Conservation (phyloP, 2,797 vertebrate genomes). For the Botia kubotai region DNA sequence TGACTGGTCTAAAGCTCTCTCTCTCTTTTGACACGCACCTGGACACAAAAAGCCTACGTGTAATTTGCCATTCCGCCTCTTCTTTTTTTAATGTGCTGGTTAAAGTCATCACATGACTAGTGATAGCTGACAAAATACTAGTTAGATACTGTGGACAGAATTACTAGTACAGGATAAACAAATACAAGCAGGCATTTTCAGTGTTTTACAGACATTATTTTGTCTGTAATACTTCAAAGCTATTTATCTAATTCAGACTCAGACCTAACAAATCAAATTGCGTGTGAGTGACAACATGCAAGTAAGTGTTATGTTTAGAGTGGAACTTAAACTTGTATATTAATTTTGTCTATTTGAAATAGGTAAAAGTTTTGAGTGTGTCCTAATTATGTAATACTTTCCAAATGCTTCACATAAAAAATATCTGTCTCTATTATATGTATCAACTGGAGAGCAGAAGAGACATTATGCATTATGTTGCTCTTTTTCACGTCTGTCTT, state of each 20-base stretch:
- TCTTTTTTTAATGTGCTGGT: neutral
- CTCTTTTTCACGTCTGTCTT: constrained; percentile 26
- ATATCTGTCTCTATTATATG: neutral
- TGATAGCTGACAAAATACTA: neutral
- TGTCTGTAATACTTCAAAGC: neutral
- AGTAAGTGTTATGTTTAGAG: neutral
- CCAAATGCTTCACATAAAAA: neutral
- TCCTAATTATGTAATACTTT: neutral
- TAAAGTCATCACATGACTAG: neutral
- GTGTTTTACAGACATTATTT: neutral
- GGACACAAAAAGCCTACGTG: constrained; percentile 7
- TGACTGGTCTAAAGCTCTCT: neutral
- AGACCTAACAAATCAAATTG: neutral
- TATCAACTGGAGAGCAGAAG: neutral
- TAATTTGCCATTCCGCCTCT: neutral
- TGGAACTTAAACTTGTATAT: neutral
- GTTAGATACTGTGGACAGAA: neutral
- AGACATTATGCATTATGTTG: constrained; percentile 21
- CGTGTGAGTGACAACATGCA: neutral
- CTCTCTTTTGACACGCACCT: neutral
- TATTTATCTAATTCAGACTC: neutral
- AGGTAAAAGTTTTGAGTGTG: neutral
- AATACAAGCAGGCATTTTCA: neutral
- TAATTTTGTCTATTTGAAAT: neutral
- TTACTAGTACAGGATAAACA: neutral